Evolutionary conservation across 2,113 vertebrate genomes (phyloP).

Genomic region (Camelus dromedarius): DNA sequence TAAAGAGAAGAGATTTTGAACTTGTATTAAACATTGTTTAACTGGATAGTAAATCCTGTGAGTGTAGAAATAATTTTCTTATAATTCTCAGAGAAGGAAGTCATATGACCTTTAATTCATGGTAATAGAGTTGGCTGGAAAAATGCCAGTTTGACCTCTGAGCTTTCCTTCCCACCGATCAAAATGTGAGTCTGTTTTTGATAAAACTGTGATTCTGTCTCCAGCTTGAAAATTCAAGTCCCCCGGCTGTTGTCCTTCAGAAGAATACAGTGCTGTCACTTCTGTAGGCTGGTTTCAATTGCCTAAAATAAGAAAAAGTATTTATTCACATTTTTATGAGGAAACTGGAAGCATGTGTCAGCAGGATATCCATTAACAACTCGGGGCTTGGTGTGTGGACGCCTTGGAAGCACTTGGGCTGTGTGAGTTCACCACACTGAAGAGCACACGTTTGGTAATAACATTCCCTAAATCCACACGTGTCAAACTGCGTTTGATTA

Average conservation of each 20-base stretch:
- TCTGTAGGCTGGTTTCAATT: conserved; percentile 76
- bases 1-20: neutral
- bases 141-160: conserved; percentile 93
- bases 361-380: accelerated
- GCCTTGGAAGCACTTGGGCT: accelerated
- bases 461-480: neutral
- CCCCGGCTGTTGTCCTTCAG: conserved; percentile 93
- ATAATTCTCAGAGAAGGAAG: conserved; percentile 49
- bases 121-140: conserved; percentile 97
- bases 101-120: conserved; percentile 76
- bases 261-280: conserved; percentile 92
- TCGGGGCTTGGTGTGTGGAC: accelerated
- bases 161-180: conserved; percentile 98
- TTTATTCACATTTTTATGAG: neutral
- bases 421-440: neutral
- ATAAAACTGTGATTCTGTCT: conserved; percentile 93
- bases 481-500: neutral
- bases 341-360: neutral
- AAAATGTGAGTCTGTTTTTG: conserved; percentile 93
- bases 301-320: conserved; percentile 79
- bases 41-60: neutral
- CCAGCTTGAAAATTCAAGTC: conserved; percentile 94
- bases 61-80: neutral
- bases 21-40: neutral
- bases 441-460: neutral